Evolutionary conservation across 2,797 vertebrate species (phyloP), one percentile per base, ranked within the genome.

Genomic region (Pipistrellus nathusii): DNA sequence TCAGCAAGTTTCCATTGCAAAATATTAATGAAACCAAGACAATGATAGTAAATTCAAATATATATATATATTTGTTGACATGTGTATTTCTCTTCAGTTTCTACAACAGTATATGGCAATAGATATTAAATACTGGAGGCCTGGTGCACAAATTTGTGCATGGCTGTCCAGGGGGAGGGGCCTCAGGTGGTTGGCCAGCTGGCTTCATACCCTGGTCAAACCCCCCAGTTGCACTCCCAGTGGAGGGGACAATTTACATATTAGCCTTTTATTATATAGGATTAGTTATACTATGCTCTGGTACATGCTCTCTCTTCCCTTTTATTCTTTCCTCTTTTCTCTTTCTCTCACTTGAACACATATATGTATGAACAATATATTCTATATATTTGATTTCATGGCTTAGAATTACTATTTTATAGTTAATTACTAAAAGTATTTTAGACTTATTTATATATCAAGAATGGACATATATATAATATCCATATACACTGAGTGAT

Each of bases 11-110:
- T 86, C 76, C 0, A 30, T 51, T 20, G 35, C 4, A 72, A 59
- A 15, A 38, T 89, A 77, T 83, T 86, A 86, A 80, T n/a, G 86
- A 87, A 85, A 35, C 41, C 14, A 80, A 86, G 75, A 75, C 17
- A 51, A 48, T 73, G 69, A 15, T 8, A 85, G 44, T 32, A 77
- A 82, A 72, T 59, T 41, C 21, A 66, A 32, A 68, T 13, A 75
- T 2, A 17, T 13, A 75, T 2, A 17, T 62, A 18, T 46, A 53
- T 51, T 82, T 82, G 13, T 18, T 66, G 27, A 55, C 51, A 10
- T 2, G 2, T 68, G 0, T 30, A 48, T 82, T 88, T 77, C 55
- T 35, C 35, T n/a, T 91, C 14, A 75, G 1, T 32, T 66, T 13
- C 15, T 48, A 59, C 38, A 72, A 46, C 10, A 82, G 15, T 17